Conservation (phyloP, 2,113 vertebrate species). For the Chloropsis hardwickii region DNA sequence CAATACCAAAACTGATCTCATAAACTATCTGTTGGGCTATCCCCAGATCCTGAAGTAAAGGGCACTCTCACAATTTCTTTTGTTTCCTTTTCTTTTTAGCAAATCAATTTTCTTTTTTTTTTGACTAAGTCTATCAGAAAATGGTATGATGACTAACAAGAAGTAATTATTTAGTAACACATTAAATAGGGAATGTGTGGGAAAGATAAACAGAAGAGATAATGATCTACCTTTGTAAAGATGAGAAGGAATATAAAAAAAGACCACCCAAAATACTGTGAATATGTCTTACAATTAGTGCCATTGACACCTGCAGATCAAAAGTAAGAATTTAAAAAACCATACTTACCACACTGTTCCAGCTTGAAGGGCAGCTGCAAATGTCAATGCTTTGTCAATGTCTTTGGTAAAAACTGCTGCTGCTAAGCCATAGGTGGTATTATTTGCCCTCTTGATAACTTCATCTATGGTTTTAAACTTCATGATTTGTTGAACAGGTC, state of each 20-base stretch:
- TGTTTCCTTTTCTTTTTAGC: background rate
- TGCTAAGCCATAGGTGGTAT: slow-evolving; percentile 83
- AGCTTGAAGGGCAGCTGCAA: slow-evolving; percentile 84
- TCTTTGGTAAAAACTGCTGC: slow-evolving; percentile 87
- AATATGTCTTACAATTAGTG: background rate
- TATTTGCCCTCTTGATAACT: slow-evolving; percentile 86
- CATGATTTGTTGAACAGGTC: slow-evolving; percentile 90
- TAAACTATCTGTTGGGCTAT: background rate
- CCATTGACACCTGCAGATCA: background rate
- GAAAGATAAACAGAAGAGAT: background rate
- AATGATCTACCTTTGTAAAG: background rate
- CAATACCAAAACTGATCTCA: fast-evolving
- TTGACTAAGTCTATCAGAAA: background rate
- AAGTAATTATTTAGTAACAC: background rate
- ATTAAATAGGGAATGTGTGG: background rate
- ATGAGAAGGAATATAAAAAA: background rate
- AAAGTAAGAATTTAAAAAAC: background rate
- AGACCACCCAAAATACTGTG: background rate
- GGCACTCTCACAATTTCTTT: background rate
- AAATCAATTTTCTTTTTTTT: background rate
- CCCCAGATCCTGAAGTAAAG: background rate
- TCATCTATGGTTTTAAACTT: slow-evolving; percentile 83
- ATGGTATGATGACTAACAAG: background rate
- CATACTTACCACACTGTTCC: slow-evolving; percentile 86
- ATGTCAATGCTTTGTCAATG: slow-evolving; percentile 81